Conservation (phyloP, 2,797 vertebrate genomes). For the Phoxinus dragarum region DNA sequence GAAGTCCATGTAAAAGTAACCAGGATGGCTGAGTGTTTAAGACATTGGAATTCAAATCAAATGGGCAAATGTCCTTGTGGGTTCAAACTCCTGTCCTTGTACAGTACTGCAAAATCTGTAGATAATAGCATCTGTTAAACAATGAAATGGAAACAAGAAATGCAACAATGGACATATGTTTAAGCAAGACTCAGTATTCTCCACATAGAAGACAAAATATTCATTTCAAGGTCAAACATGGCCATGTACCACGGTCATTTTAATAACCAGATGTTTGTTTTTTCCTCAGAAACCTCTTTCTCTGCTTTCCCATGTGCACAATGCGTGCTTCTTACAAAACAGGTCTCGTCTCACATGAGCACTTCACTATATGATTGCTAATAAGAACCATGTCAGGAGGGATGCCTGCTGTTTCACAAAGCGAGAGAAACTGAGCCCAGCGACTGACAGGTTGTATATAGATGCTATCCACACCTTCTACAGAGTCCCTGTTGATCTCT, state of each 20-base stretch:
- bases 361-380: slow-evolving; percentile 57
- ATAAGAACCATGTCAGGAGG: slow-evolving; percentile 54
- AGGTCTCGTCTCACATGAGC: slow-evolving; percentile 54
- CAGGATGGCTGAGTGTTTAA: slow-evolving; percentile 9
- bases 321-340: slow-evolving; percentile 50
- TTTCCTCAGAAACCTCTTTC: slow-evolving; percentile 16
- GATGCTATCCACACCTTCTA: slow-evolving; percentile 58
- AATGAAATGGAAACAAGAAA: not conserved
- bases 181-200: not conserved
- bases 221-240: not conserved
- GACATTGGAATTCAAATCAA: not conserved
- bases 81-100: not conserved
- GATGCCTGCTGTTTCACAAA: slow-evolving; percentile 29
- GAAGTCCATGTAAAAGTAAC: not conserved
- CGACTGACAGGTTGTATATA: slow-evolving; percentile 57
- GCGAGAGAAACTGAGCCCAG: slow-evolving; percentile 18
- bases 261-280: slow-evolving; percentile 38
- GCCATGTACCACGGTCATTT: not conserved
- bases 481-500: slow-evolving; percentile 38
- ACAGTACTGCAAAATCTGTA: not conserved
- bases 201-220: slow-evolving; percentile 1
- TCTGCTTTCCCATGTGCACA: not conserved
- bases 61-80: not conserved
- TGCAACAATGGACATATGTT: not conserved
- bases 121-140: not conserved